These are phyloP conservation scores for Pogonocichla stellata DNA, from an alignment of 2,113 vertebrate genomes.

Conservation along the genomic window DNA sequence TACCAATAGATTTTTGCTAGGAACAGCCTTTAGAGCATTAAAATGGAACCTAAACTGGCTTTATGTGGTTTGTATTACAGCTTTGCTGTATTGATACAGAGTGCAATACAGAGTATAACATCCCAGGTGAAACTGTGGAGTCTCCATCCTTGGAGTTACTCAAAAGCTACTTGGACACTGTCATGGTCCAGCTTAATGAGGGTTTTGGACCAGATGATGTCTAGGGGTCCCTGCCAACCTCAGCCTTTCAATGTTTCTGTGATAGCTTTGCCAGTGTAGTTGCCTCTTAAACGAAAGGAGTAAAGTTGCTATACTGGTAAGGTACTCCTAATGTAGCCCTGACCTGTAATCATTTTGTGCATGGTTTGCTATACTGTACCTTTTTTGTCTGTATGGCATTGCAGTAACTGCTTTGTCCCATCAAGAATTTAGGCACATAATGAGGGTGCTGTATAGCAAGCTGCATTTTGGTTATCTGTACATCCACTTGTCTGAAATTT, in stretches of 20 bases:
- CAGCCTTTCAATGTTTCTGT: not conserved
- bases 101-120: not conserved
- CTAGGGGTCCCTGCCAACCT: not conserved
- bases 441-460: accelerated
- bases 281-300: not conserved
- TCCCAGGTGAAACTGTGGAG: not conserved
- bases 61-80: not conserved
- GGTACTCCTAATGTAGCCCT: not conserved
- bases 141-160: not conserved
- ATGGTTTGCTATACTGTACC: not conserved
- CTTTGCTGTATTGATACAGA: not conserved
- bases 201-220: not conserved
- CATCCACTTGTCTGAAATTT: not conserved
- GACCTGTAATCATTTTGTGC: not conserved
- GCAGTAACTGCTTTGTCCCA: not conserved
- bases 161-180: not conserved
- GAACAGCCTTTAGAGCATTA: not conserved
- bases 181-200: not conserved
- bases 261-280: not conserved
- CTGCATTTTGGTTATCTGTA: not conserved
- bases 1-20: not conserved
- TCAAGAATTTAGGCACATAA: not conserved
- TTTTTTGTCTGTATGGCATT: not conserved
- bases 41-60: not conserved
- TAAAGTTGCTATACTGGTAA: not conserved